Percentiles rank a stretch among this genome's conserved stretches.
Evolutionary conservation across 2,113 vertebrate genomes (phyloP).

Genomic region (Fulica atra): DNA sequence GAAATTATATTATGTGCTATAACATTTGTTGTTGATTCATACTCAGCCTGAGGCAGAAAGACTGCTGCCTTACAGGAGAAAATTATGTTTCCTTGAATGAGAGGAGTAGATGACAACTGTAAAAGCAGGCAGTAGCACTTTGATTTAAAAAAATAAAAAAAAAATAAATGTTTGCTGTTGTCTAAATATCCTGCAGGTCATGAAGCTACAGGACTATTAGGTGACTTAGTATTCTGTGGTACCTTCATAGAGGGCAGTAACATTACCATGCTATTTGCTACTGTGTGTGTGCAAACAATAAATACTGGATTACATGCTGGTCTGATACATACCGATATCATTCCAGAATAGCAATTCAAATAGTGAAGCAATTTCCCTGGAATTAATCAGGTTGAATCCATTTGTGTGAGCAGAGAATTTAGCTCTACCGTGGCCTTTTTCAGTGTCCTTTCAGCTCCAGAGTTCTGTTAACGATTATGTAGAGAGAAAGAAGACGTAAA

Average conservation of each 20-base stretch:
- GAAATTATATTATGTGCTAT: constrained; percentile 74
- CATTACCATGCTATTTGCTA: neutral
- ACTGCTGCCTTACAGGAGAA: constrained; percentile 70
- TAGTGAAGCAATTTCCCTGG: neutral
- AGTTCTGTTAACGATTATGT: neutral
- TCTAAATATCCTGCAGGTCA: constrained; percentile 8
- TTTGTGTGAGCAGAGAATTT: neutral
- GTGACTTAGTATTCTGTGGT: neutral
- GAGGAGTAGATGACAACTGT: constrained; percentile 37
- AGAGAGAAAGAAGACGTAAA: neutral
- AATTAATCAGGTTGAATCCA: neutral
- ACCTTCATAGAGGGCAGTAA: neutral
- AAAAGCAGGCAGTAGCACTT: constrained; percentile 16
- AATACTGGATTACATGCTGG: neutral
- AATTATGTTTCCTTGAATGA: constrained; percentile 68
- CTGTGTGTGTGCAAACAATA: neutral
- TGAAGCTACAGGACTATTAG: neutral
- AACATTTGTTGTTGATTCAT: constrained; percentile 78
- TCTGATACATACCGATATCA: neutral
- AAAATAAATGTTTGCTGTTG: neutral
- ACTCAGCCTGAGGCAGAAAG: constrained; percentile 67
- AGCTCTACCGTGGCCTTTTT: neutral
- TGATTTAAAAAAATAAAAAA: neutral
- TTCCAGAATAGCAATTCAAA: neutral
- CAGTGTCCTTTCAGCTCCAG: neutral